A percentile compares a stretch with the other conserved stretches of the same genome.
These are phyloP conservation scores for Drosophila tropicalis DNA, from an alignment of 1,140 invertebrate species.

Conservation along the genomic window DNA sequence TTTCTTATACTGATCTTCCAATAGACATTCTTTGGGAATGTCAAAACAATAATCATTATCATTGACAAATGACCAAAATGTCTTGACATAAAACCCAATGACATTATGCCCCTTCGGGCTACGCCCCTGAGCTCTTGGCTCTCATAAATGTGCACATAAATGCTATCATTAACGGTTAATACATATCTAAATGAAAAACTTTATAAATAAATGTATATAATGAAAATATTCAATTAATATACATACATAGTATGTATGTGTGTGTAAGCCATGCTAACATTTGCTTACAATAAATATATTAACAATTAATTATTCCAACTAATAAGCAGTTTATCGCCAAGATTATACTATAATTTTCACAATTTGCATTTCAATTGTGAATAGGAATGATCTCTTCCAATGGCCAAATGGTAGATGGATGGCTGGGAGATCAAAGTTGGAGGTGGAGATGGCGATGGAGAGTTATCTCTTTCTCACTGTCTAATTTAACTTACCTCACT, in stretches of 20 bases:
- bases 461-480: constrained; percentile 24
- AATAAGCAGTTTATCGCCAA: constrained; percentile 51
- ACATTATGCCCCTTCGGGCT: neutral
- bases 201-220: constrained; percentile 17
- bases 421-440: neutral
- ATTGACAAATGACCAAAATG: neutral
- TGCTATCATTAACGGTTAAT: constrained; percentile 14
- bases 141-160: constrained; percentile 2
- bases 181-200: constrained; percentile 8
- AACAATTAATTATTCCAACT: constrained; percentile 65
- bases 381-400: constrained; percentile 33
- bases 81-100: neutral
- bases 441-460: neutral
- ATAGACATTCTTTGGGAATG: too few species aligned
- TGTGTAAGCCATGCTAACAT: constrained; percentile 7
- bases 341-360: constrained; percentile 53
- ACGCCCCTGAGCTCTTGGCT: neutral
- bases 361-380: constrained; percentile 61
- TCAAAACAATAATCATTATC: neutral
- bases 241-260: constrained; percentile 41
- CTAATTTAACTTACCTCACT: constrained; percentile 73
- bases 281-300: constrained; percentile 25
- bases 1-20: too few species aligned
- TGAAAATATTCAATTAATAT: constrained; percentile 37
- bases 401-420: neutral